Evolutionary conservation across 1,140 invertebrate species (phyloP), one percentile per base, ranked within the genome.

Genomic region (Onthophagus taurus): DNA sequence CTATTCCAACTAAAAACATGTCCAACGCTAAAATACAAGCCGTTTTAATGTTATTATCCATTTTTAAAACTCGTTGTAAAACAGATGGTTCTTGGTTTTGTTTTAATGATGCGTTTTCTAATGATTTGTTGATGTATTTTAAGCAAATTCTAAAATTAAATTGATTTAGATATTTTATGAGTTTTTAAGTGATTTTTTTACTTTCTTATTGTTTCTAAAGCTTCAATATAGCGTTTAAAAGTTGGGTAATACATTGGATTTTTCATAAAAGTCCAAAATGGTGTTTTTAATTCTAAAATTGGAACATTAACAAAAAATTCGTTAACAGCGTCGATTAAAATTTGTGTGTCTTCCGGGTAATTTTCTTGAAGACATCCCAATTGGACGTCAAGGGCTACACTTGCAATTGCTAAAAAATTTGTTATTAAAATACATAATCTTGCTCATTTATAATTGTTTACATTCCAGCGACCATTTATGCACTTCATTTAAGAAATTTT

Each of bases 1-100:
- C 89, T 51, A 92, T 89, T 37, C 89, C 89, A 31, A 91, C 90
- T 14, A 92, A 64, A 53, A 94, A 85, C 45, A 91, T 71, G 68
- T 93, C 89, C 2, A 89, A 65, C 0, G 89, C 85, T 59, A 93
- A 81, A 29, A 86, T 77, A 19, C 75, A 82, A 4, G 85, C 85
- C 24, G 83, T 80, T 68, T 87, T 88, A 0, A 81, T 77, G 57
- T 88, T 73, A 17, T 79, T 75, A 59, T 88, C 83, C 23, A 77
- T 78, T 11, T 72, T 67, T 30, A 89, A 67, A 13, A 89, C 82
- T 53, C 81, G 73, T 57, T 89, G 84, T 2, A 88, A 63, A 1
- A 89, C 60, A 4, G 85, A 89, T 1, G 83, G 69, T 45, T 88
- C 82, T 11, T 66, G 65, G 8, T 52, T 38, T 26, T 67, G 65